These are phyloP conservation scores for Physella acuta DNA, from an alignment of 1,140 invertebrate species.

Conservation along the genomic window DNA sequence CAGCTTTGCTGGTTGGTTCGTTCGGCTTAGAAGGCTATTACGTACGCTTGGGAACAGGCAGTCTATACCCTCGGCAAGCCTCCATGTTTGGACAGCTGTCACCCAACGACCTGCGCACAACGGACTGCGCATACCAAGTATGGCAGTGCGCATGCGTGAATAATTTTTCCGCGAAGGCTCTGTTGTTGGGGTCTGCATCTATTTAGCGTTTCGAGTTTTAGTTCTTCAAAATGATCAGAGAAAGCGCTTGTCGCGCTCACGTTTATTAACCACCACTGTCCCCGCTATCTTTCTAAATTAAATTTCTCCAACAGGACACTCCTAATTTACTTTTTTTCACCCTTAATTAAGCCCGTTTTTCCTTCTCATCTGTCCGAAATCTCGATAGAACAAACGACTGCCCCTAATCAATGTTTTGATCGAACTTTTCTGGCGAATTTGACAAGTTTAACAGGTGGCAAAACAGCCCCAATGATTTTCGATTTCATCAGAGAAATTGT, in stretches of 20 bases:
- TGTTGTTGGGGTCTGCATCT: conserved; percentile 30
- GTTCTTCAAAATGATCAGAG: conserved; percentile 22
- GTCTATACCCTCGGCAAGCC: conserved; percentile 51
- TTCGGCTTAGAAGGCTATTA: conserved; percentile 55
- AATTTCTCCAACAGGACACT: neutral
- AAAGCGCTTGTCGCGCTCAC: conserved; percentile 17
- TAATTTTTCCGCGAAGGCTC: conserved; percentile 41
- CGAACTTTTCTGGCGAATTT: conserved; percentile 32
- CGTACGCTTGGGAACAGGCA: conserved; percentile 54
- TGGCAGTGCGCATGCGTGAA: conserved; percentile 52
- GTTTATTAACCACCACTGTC: neutral
- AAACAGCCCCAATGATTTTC: conserved; percentile 38
- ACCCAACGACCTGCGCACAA: conserved; percentile 53
- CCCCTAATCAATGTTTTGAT: conserved; percentile 20
- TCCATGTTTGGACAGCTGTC: conserved; percentile 60
- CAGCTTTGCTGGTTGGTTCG: conserved; percentile 56
- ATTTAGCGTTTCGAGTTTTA: conserved; percentile 30
- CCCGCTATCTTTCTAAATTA: neutral
- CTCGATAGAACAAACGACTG: conserved; percentile 19
- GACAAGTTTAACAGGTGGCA: conserved; percentile 36
- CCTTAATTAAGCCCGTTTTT: neutral
- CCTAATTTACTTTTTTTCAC: conserved; percentile 2
- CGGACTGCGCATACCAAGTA: conserved; percentile 47
- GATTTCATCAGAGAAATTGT: conserved; percentile 37
- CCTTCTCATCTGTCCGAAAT: neutral